Conservation (phyloP, 2,797 vertebrate species). For the Platalea minor region DNA sequence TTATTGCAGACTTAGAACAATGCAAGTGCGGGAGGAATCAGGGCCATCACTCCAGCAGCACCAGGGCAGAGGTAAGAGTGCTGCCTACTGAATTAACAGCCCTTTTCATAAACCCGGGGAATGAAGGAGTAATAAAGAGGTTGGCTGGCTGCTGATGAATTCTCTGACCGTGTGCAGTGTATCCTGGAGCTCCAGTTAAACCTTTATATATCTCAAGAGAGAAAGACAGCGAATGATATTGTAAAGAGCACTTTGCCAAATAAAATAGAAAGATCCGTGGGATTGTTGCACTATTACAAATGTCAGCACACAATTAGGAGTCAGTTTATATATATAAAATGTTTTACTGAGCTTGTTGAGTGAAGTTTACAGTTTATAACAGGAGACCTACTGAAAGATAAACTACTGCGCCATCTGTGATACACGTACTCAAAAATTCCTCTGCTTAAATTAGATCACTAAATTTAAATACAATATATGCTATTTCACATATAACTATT, state of each 20-base stretch:
- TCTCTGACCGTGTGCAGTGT: background rate
- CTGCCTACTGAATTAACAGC: slow-evolving; percentile 17
- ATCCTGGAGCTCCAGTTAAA: slow-evolving; percentile 39
- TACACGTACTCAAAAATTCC: background rate
- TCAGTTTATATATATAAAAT: background rate
- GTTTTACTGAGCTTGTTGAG: background rate
- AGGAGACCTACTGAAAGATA: background rate
- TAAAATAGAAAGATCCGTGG: background rate
- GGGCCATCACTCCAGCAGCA: background rate
- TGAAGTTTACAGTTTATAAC: slow-evolving; percentile 5
- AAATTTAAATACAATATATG: background rate
- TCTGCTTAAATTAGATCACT: background rate
- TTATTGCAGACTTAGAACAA: background rate
- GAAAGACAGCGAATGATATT: background rate
- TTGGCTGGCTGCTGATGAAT: slow-evolving; percentile 15
- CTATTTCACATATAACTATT: background rate
- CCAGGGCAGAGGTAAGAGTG: background rate
- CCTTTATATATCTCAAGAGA: background rate
- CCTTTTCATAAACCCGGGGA: slow-evolving; percentile 4
- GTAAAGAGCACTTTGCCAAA: slow-evolving; percentile 26
- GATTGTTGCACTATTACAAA: background rate
- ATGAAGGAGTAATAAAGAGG: slow-evolving; percentile 5
- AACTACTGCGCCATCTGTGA: background rate
- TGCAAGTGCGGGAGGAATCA: background rate
- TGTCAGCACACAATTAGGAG: slow-evolving; percentile 15